These are phyloP conservation scores for Drosophila subquinaria DNA, from an alignment of 2,888 invertebrate genomes.

Conservation along the genomic window DNA sequence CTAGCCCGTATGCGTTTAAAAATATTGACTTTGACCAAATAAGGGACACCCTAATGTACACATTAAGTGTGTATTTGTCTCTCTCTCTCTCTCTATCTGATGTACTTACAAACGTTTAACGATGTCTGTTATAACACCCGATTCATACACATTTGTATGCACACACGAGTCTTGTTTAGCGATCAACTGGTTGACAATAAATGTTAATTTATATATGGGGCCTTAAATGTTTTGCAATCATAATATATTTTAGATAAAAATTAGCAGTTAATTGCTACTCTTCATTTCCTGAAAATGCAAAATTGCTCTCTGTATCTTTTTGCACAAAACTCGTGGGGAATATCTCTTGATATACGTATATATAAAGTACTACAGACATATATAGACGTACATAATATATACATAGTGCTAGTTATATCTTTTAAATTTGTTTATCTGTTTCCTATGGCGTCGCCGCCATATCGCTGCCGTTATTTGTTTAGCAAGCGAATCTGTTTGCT, in stretches of 20 bases:
- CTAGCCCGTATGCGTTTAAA: too few relatives aligned
- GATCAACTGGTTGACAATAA: conserved; percentile 19
- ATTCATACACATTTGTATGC: conserved; percentile 3
- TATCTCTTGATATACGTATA: background rate
- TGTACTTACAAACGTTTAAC: conserved; percentile 15
- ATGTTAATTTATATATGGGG: conserved; percentile 10
- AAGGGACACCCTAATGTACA: too few relatives aligned
- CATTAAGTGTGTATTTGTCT: conserved; percentile 5
- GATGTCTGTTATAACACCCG: conserved; percentile 14
- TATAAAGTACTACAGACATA: background rate
- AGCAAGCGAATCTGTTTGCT: conserved; percentile 53
- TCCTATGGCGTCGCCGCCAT: conserved; percentile 42
- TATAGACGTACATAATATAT: background rate
- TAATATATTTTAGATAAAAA: conserved; percentile 13
- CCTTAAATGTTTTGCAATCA: conserved; percentile 2
- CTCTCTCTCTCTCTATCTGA: background rate
- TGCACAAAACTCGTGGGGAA: background rate
- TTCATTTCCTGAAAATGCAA: background rate
- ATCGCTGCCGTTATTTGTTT: conserved; percentile 46
- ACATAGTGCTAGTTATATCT: conserved; percentile 29
- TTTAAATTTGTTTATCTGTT: conserved; percentile 50
- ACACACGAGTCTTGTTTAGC: background rate
- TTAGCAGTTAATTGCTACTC: conserved; percentile 8
- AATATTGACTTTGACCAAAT: too few relatives aligned
- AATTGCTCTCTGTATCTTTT: conserved; percentile 11